Evolutionary conservation across 2,113 vertebrate species (phyloP).

Genomic region (Verasper variegatus): DNA sequence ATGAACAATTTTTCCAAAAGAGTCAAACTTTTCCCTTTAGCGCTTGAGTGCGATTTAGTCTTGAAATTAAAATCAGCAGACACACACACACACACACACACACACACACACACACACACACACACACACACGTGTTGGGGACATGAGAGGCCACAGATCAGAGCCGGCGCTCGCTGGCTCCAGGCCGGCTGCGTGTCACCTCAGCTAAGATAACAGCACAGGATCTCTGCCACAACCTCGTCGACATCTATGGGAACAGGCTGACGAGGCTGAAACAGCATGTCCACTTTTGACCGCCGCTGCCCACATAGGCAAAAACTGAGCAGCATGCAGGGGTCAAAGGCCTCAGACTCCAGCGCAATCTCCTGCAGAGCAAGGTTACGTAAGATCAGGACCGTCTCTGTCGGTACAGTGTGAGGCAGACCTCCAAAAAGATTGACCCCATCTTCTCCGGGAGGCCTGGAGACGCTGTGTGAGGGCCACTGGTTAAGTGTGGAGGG

Average conservation of each 20-base stretch:
- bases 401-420: conserved; percentile 34
- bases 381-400: conserved; percentile 49
- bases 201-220: conserved; percentile 49
- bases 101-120: neutral
- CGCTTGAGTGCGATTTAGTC: neutral
- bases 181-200: conserved; percentile 48
- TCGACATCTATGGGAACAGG: neutral
- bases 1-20: too few species aligned
- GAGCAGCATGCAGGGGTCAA: conserved; percentile 48
- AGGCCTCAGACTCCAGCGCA: conserved; percentile 31
- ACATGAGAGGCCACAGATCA: neutral
- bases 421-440: conserved; percentile 37
- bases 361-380: conserved; percentile 50
- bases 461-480: conserved; percentile 33
- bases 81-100: neutral
- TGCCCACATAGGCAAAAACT: conserved; percentile 47
- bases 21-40: conserved; percentile 3
- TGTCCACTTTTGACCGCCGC: conserved; percentile 25
- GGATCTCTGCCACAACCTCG: conserved; percentile 4
- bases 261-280: conserved; percentile 55
- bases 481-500: conserved; percentile 38
- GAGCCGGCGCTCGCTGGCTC: neutral
- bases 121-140: neutral
- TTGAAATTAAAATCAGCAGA: neutral
- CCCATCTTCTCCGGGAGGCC: conserved; percentile 23